Conservation (phyloP, 37 sponge, comb jelly and placozoan species). For the Bolinopsis microptera region DNA sequence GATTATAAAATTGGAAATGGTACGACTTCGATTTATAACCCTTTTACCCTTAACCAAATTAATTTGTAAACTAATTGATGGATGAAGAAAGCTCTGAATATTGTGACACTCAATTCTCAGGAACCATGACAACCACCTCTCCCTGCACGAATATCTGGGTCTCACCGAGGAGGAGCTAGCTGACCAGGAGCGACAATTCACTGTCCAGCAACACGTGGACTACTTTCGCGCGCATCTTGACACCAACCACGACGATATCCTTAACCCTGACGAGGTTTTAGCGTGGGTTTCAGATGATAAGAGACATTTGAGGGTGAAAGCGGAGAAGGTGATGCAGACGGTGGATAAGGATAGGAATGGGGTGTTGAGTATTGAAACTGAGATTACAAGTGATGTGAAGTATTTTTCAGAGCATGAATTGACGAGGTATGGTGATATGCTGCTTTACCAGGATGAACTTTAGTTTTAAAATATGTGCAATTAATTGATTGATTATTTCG, state of each 20-base stretch:
- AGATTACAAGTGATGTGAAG: neutral
- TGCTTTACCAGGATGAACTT: neutral
- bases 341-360: constrained; percentile 20
- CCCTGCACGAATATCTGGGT: constrained; percentile 39
- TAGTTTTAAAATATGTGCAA: no score
- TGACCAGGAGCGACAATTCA: neutral
- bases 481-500: no score
- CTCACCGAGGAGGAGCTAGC: neutral
- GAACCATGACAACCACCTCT: neutral
- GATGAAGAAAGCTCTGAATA: no score
- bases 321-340: neutral
- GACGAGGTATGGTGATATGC: neutral
- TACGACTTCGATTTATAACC: no score
- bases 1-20: no score
- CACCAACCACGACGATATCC: neutral
- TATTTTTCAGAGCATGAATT: constrained; percentile 1
- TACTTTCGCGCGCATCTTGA: neutral
- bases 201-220: neutral
- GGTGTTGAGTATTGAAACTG: neutral
- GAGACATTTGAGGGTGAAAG: constrained; percentile 56
- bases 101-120: no score
- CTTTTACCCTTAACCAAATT: no score
- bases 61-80: no score
- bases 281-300: constrained; percentile 44
- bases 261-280: neutral